Conservation (phyloP, 2,888 invertebrate genomes). For the Phaedon cochleariae region DNA sequence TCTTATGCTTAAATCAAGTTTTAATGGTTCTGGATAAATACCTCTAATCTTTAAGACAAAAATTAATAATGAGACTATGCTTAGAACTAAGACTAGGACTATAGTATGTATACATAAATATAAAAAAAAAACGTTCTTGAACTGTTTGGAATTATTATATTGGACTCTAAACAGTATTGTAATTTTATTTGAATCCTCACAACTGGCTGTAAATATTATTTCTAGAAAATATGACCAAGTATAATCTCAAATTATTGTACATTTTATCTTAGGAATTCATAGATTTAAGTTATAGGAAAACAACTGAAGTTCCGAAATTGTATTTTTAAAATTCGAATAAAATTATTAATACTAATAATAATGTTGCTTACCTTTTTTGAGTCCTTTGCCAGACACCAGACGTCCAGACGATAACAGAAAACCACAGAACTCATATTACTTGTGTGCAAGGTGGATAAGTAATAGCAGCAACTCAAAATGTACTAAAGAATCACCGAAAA, state of each 20-base stretch:
- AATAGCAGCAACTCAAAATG: no score
- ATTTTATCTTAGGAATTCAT: conserved; percentile 27
- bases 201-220: conserved; percentile 37
- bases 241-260: conserved; percentile 26
- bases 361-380: neutral
- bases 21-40: no score
- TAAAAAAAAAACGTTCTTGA: conserved; percentile 16
- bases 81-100: no score
- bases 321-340: conserved; percentile 48
- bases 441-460: no score
- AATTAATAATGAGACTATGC: no score
- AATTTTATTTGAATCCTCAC: conserved; percentile 48
- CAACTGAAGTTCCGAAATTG: conserved; percentile 42
- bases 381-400: no score
- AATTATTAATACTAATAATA: conserved; percentile 45
- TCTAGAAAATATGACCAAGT: conserved; percentile 28
- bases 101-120: neutral
- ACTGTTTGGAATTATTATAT: conserved; percentile 36
- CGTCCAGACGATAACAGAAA: no score
- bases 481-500: no score
- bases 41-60: no score
- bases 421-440: no score
- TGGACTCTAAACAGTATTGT: conserved; percentile 43
- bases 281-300: conserved; percentile 37
- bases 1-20: no score